Evolutionary conservation across 2,888 invertebrate species (phyloP), one percentile per base, ranked within the genome.

Genomic region (Drosophila ustulata): DNA sequence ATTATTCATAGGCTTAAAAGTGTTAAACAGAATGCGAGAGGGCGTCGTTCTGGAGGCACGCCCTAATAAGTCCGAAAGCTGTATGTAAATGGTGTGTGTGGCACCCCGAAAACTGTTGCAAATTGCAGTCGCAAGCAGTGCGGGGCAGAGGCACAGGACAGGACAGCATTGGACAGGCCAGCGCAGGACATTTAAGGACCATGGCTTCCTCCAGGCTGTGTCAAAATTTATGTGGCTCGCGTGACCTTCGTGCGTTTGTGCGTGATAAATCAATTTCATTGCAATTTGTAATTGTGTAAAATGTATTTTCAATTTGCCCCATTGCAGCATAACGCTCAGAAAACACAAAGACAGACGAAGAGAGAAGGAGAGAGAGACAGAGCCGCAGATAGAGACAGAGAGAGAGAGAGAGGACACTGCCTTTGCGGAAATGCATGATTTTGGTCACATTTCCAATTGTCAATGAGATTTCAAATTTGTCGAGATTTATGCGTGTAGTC

Each of bases 241-340:
- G 80, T 85, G 85, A 85, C 85, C 85, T 85, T 85, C 82, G 69
- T 84, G 78, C 76, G 78, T 72, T 77, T 82, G 67, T 80, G 82
- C 76, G 82, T 87, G 82, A 85, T 85, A 85, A 85, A 85, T 85
- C 85, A 85, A 87, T 87, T 85, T 80, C 82, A 87, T 80, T 82
- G 85, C 82, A 87, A 87, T 85, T 85, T 84, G 84, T 85, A 87
- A 85, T 85, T 85, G 85, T 87, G 88, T 78, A 85, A 85, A 85
- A 85, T 85, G 87, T 84, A 80, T 85, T 87, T 87, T 85, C 85
- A 85, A 85, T 85, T 85, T 87, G 75, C 58, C 69, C 61, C 25
- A 63, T 46, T 58, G 55, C 56, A 45, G 50, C 45, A 63, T 50
- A 55, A 43, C 67, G 62, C 23, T 39, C 39, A 23, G 30, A 50